Base-by-base conservation (phyloP, 2,113 vertebrate species). In the Hepsetus odoe region DNA sequence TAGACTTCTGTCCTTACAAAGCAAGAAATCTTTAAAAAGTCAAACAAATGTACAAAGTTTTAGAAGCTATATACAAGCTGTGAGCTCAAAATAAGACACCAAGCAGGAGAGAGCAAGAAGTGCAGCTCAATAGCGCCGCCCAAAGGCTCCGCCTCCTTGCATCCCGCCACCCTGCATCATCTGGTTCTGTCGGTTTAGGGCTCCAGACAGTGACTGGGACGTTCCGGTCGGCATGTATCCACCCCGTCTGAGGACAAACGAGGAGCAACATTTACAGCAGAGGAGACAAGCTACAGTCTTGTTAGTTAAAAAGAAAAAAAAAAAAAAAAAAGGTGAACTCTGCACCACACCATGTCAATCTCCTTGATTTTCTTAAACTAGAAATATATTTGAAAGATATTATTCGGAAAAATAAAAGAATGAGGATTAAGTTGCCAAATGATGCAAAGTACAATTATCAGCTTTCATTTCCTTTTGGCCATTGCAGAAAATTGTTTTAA, bases 71-170 rank as follows among this genome's bases (percentile, higher is more conserved):
- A 80, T 87, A 84, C 83, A 88, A 74, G 84, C 85, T 32, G n/a
- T n/a, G 20, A 56, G 77, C 69, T 72, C 70, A 51, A 74, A 33
- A 79, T 53, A 56, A 66, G 30, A 77, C 71, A 77, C 14, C 33
- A 16, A 65, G 14, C n/a, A 56, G n/a, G 13, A 64, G 26, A 65
- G 14, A 42, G 18, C 20, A 20, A 11, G 9, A 55, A 61, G 42
- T 32, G 8, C 40, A 42, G 16, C 12, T 92, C 85, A 94, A 82
- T 93, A 94, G 9, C 92, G 95, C 11, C 92, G 85, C 0, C 89
- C 92, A 72, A 96, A 95, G 18, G 88, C 92, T 40, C 92, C 97
- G 0, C 93, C 94, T 3, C 90, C 92, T 40, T 94, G 95, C 22
- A 93, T 66, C 12, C 89, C 91, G 0, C 90, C 46, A 14, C 90